These are phyloP conservation scores for Pipistrellus kuhlii DNA, from an alignment of 2,797 vertebrate species.

Conservation along the genomic window DNA sequence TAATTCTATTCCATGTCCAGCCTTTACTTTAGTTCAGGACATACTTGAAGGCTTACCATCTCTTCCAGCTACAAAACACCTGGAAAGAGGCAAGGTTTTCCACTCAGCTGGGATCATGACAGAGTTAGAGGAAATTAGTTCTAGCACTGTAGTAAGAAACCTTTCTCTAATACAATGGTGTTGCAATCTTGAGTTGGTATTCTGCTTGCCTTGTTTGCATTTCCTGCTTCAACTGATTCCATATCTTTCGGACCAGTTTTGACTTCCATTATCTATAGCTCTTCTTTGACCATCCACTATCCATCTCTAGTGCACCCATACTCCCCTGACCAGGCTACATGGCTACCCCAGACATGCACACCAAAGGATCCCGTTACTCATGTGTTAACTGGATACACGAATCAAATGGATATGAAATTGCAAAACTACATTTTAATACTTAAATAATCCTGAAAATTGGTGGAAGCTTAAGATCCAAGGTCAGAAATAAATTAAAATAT, in stretches of 20 bases:
- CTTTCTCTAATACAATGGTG: not conserved
- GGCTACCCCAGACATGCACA: not conserved
- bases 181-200: not conserved
- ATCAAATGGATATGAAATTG: conserved; percentile 40
- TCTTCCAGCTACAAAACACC: not conserved
- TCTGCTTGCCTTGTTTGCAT: not conserved
- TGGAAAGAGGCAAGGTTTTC: conserved; percentile 20
- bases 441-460: conserved; percentile 34
- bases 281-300: not conserved
- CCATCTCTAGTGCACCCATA: not conserved
- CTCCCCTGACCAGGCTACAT: not conserved
- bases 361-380: not conserved
- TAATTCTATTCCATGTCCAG: not conserved
- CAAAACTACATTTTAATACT: conserved; percentile 51
- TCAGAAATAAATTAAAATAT: conserved; percentile 44
- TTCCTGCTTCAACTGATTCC: not conserved
- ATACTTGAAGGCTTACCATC: not conserved
- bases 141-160: not conserved
- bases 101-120: not conserved
- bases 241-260: not conserved
- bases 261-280: not conserved
- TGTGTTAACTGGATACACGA: not conserved
- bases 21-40: not conserved
- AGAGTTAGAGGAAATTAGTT: conserved; percentile 12
- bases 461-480: not conserved